A percentile compares a stretch with the other conserved stretches of the same genome.
Conservation (phyloP, 1,140 invertebrate species). For the Caenorhabditis briggsae region DNA sequence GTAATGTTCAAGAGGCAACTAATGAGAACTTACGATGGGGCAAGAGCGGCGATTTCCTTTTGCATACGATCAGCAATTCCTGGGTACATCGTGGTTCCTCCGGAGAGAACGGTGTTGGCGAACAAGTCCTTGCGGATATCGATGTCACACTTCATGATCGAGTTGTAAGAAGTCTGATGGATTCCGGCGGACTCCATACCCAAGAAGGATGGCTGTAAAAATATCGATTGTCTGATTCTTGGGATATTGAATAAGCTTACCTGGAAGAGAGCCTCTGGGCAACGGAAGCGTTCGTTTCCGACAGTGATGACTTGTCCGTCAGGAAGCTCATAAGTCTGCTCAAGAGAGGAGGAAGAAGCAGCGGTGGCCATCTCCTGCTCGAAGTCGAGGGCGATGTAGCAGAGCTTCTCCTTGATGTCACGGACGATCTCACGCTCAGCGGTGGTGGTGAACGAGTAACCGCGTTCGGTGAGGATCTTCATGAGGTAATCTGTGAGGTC, state of each 20-base stretch:
- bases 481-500: constrained; percentile 79
- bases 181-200: no score
- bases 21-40: constrained; percentile 75
- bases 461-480: constrained; percentile 72
- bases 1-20: no score
- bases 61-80: constrained; percentile 80
- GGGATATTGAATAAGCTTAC: constrained; percentile 80
- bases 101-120: constrained; percentile 80
- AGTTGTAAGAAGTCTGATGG: constrained; percentile 72
- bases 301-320: constrained; percentile 79
- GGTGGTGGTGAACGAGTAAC: constrained; percentile 80
- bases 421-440: constrained; percentile 89
- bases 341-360: constrained; percentile 80
- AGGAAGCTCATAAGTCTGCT: constrained; percentile 80
- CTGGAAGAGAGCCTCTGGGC: constrained; percentile 81
- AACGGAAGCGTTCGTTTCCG: constrained; percentile 79
- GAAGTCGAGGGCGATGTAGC: constrained; percentile 88
- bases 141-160: constrained; percentile 80
- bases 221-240: no score
- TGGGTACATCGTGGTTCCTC: constrained; percentile 81
- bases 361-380: constrained; percentile 95
- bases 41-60: constrained; percentile 81
- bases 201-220: no score
- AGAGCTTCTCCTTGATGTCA: constrained; percentile 85
- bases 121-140: constrained; percentile 79